Conservation (phyloP, 2,888 invertebrate species). For the Leptinotarsa rubiginosa region DNA sequence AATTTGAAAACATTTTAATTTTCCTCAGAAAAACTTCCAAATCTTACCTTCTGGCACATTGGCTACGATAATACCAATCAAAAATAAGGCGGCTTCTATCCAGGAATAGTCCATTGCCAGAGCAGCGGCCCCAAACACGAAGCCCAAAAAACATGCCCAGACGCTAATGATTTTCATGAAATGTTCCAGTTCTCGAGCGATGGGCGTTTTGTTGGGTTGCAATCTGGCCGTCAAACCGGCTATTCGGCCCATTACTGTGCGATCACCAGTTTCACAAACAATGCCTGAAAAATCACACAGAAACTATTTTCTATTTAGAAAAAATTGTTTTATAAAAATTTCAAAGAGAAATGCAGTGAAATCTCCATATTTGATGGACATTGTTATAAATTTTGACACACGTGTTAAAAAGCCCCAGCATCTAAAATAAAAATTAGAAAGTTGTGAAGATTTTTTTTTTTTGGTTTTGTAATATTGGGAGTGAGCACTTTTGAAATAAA, state of each 20-base stretch:
- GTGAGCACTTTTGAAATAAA: too few relatives aligned
- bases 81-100: constrained; percentile 78
- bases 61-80: constrained; percentile 74
- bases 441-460: too few relatives aligned
- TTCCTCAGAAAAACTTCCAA: neutral
- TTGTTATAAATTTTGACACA: too few relatives aligned
- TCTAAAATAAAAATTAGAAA: too few relatives aligned
- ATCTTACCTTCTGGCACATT: constrained; percentile 80
- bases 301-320: neutral
- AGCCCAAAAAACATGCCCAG: constrained; percentile 71
- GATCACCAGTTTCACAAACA: constrained; percentile 69
- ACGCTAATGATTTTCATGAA: constrained; percentile 79
- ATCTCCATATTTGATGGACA: too few relatives aligned
- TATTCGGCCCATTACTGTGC: constrained; percentile 74
- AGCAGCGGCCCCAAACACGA: constrained; percentile 69
- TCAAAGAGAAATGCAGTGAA: neutral
- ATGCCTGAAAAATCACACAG: constrained; percentile 54
- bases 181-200: constrained; percentile 77
- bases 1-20: too few relatives aligned
- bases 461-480: too few relatives aligned
- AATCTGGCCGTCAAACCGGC: constrained; percentile 74
- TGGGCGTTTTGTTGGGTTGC: constrained; percentile 75
- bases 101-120: constrained; percentile 76
- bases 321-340: neutral
- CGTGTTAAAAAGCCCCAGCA: too few relatives aligned